Evolutionary conservation across 2,113 vertebrate species (phyloP), one percentile per base, ranked within the genome.

Genomic region (Oxyruncus cristatus): DNA sequence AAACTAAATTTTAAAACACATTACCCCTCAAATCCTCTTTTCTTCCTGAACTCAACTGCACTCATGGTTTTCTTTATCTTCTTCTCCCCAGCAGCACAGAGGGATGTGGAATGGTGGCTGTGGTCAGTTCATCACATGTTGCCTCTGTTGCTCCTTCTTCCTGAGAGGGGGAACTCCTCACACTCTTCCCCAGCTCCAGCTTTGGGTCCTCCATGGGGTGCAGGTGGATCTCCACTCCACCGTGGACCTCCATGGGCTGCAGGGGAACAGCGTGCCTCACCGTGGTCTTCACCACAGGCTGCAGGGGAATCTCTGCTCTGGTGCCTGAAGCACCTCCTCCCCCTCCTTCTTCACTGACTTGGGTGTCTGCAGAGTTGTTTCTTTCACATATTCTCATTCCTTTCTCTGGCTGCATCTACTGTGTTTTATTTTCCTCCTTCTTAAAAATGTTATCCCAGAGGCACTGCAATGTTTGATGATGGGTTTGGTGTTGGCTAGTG

Each of bases 211-310:
- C 28, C 24, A 13, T 22, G 30, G 28, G 14, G 16, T 52, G 28
- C 24, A 61, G 32, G 37, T 10, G 23, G 17, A 10, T 66, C 5
- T 59, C 39, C 37, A n/a, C 21, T 20, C 37, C 33, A n/a, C 23
- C 39, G 33, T 22, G 20, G n/a, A 30, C 11, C 8, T 77, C 20
- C 33, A 27, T 2, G 8, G 30, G 5, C n/a, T 59, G 14, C 33
- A 46, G 46, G 28, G 44, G 7, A 6, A 62, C 44, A 50, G 13
- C 30, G 22, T 50, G 28, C 9, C 9, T 62, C 58, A 14, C 20
- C 9, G 23, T 6, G 7, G 6, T 17, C 65, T 37, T 15, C 23
- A 39, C 19, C 37, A n/a, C 0, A 0, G 30, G 14, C 44, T 85
- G 58, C 58, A 66, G 58, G 23, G 39, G 3, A 46, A 79, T 39